phyloP scores from a whole-genome alignment of 2,888 invertebrate species.

The Anaspis maculata region DNA sequence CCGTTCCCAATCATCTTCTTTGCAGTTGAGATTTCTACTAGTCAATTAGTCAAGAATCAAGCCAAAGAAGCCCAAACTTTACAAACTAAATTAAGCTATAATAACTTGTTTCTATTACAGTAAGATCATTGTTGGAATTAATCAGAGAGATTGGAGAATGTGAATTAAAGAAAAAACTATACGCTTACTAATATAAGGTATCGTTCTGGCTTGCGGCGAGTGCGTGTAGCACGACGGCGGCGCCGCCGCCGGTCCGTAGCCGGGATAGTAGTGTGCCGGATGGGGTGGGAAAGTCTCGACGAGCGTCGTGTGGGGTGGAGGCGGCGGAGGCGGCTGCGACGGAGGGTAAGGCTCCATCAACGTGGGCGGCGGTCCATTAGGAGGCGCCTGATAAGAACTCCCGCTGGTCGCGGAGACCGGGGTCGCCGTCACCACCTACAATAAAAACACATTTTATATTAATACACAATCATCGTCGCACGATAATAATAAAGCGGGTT shows the following conservation, averaged over 20 bases:
- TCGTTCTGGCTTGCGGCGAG: constrained; percentile 53
- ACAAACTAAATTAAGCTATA: too few species aligned
- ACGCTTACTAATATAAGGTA: constrained; percentile 57
- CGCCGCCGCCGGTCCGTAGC: constrained; percentile 41
- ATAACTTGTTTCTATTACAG: too few species aligned
- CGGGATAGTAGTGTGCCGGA: constrained; percentile 48
- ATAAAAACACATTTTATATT: too few species aligned
- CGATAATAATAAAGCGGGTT: too few species aligned
- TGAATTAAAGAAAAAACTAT: too few species aligned
- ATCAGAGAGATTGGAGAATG: too few species aligned
- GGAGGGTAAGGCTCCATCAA: constrained; percentile 35
- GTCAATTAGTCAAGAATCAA: too few species aligned
- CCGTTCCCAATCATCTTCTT: too few species aligned
- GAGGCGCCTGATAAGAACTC: constrained; percentile 40
- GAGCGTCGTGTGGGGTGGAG: constrained; percentile 42
- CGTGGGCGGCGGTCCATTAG: constrained; percentile 33
- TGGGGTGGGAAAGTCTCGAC: constrained; percentile 38
- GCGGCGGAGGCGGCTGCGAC: constrained; percentile 36
- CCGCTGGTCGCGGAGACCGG: constrained; percentile 30
- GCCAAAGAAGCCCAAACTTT: too few species aligned
- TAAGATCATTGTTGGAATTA: too few species aligned
- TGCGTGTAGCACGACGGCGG: constrained; percentile 50
- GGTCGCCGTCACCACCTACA: constrained; percentile 37
- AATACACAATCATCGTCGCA: too few species aligned
- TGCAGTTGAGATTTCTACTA: too few species aligned